Evolutionary conservation across 2,113 vertebrate genomes (phyloP), one percentile per base, ranked within the genome.

Genomic region (Rhinichthys klamathensis): DNA sequence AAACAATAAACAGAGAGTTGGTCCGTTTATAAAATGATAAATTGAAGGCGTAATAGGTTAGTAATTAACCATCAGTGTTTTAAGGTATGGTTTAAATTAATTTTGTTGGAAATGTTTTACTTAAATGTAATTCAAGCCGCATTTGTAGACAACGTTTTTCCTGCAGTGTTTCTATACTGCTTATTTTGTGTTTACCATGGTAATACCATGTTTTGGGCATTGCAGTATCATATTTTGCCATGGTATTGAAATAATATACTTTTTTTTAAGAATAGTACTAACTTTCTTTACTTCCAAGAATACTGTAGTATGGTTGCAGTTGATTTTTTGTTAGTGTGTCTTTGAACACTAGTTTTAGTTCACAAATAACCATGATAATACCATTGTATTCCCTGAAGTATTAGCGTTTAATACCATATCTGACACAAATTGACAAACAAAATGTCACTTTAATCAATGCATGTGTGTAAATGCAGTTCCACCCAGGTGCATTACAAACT

Each of bases 1-100:
- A 85, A 88, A 70, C 79, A 25, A 58, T 30, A 41, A 67, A 44
- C 54, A n/a, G 27, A 70, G n/a, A 23, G 6, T 1, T 72, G 9
- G 1, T 21, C 10, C n/a, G 12, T 56, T 30, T n/a, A n/a, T 61
- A 23, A 73, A 70, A 51, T 16, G 5, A 23, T 46, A 23, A 41
- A 56, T 27, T 6, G 2, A 65, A 6, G n/a, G 35, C 18, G 46
- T 35, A 32, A 11, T 18, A 35, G 3, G 51, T 7, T 65, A n/a
- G 2, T 11, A 25, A 0, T 30, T 4, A 21, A 30, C 6, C 46
- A 1, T n/a, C 30, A 23, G 11, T 9, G 58, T 23, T 18, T 27
- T 21, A 80, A 80, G 58, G 58, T 80, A 80, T 11, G 38, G 2
- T 63, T 46, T 80, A 46, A 0, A 44, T 11, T 2, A 1, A n/a